These are phyloP conservation scores for Oryzias celebensis DNA, from an alignment of 2,113 vertebrate genomes.

Conservation along the genomic window DNA sequence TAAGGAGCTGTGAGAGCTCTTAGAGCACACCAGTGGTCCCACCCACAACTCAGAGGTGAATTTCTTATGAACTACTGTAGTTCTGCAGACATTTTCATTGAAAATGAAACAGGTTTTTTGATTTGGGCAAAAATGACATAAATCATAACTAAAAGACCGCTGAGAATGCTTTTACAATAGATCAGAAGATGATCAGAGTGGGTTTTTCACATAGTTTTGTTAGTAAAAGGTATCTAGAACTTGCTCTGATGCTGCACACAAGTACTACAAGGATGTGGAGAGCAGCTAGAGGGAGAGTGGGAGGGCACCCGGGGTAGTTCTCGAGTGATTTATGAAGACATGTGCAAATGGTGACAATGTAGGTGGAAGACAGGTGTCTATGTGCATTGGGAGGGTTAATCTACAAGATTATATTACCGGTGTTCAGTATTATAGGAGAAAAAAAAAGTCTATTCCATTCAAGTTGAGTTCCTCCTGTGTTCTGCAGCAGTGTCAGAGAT, in stretches of 20 bases:
- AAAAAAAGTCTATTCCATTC: constrained; percentile 1
- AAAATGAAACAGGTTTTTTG: too few relatives aligned
- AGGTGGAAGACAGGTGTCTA: constrained; percentile 7
- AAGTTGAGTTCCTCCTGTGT: constrained; percentile 3
- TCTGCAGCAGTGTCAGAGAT: constrained; percentile 7
- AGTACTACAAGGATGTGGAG: constrained; percentile 6
- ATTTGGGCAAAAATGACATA: too few relatives aligned
- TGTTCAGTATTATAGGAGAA: too few relatives aligned
- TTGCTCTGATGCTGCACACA: constrained; percentile 10
- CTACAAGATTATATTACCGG: neutral
- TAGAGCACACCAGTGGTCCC: too few relatives aligned
- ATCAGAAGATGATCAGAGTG: too few relatives aligned
- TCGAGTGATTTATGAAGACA: constrained; percentile 54
- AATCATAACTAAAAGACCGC: too few relatives aligned
- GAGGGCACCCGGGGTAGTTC: constrained; percentile 25
- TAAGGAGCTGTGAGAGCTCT: too few relatives aligned
- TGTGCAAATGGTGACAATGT: constrained; percentile 22
- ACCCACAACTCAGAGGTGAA: too few relatives aligned
- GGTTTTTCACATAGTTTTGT: too few relatives aligned
- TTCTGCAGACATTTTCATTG: too few relatives aligned
- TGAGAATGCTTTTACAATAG: too few relatives aligned
- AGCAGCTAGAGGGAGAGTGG: constrained; percentile 13
- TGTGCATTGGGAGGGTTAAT: neutral
- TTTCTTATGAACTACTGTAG: too few relatives aligned
- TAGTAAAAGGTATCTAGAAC: constrained; percentile 36